These are phyloP conservation scores for Agriopis marginaria DNA, from an alignment of 2,888 invertebrate genomes.

Conservation along the genomic window DNA sequence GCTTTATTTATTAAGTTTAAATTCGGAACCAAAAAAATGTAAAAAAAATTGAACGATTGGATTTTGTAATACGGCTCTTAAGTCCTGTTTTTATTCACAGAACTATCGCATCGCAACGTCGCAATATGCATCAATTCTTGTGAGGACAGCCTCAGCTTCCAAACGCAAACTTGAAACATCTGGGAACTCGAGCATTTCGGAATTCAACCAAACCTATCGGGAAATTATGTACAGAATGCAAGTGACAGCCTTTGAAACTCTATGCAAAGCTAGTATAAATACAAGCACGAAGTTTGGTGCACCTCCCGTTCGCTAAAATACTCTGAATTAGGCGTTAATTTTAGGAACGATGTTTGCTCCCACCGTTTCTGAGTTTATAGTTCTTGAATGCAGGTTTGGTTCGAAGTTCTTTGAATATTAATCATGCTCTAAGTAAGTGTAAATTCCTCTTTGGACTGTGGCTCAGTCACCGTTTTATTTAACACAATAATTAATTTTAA, in stretches of 20 bases:
- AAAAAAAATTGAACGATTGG: too few relatives aligned
- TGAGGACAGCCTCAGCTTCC: slow-evolving; percentile 41
- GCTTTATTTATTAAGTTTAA: too few relatives aligned
- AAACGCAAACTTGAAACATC: slow-evolving; percentile 40
- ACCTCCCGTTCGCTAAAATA: slow-evolving; percentile 1
- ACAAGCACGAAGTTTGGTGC: slow-evolving; percentile 5
- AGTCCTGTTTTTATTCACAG: background rate
- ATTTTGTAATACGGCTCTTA: background rate
- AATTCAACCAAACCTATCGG: slow-evolving; percentile 41
- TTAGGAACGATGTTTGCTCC: background rate
- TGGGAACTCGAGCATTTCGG: slow-evolving; percentile 32
- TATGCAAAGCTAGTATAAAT: slow-evolving; percentile 8
- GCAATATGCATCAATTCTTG: slow-evolving; percentile 8
- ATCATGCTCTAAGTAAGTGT: background rate
- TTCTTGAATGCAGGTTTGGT: background rate
- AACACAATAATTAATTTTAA: too few relatives aligned
- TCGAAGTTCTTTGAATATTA: background rate
- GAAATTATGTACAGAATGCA: slow-evolving; percentile 36
- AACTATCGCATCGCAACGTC: background rate
- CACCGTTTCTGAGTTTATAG: background rate
- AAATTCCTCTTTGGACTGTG: background rate
- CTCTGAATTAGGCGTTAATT: background rate
- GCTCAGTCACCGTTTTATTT: background rate
- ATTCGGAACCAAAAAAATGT: too few relatives aligned
- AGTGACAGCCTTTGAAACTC: slow-evolving; percentile 27